These are phyloP conservation scores for Chrysaora quinquecirrha DNA, from an alignment of 30 jellyfish, hydroid and myxozoan species.

Conservation along the genomic window DNA sequence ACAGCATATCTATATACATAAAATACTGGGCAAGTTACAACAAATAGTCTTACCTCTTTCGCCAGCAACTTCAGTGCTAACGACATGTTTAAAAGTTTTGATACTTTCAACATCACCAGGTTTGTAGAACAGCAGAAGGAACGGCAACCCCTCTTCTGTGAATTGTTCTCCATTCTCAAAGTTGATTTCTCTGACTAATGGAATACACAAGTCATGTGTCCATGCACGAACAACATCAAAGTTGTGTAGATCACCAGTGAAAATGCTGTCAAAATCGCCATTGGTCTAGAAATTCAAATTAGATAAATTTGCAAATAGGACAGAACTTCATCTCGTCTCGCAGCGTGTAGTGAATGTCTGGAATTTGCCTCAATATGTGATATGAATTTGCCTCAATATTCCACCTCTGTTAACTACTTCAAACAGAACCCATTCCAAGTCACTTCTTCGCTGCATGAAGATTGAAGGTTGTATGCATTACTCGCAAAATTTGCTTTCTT, in stretches of 20 bases:
- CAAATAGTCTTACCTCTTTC: constrained; percentile 95
- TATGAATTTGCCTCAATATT: too few species aligned
- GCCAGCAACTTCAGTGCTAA: constrained; percentile 71
- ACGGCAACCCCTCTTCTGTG: constrained; percentile 99
- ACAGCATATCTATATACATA: too few species aligned
- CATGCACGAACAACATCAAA: constrained; percentile 76
- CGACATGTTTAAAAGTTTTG: constrained; percentile 74
- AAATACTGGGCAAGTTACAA: too few species aligned
- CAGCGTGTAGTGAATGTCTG: too few species aligned
- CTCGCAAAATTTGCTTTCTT: too few species aligned
- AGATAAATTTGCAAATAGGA: too few species aligned
- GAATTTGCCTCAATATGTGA: too few species aligned
- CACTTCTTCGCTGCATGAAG: too few species aligned
- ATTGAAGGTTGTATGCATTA: too few species aligned
- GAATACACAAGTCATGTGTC: constrained; percentile 95
- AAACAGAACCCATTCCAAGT: too few species aligned
- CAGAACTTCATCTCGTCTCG: too few species aligned
- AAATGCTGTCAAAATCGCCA: constrained; percentile 81
- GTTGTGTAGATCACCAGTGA: constrained; percentile 68
- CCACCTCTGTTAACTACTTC: too few species aligned
- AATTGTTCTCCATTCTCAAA: constrained; percentile 98
- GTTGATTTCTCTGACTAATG: constrained; percentile 94
- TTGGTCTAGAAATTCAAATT: constrained; percentile 62
- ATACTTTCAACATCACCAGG: constrained; percentile 77
- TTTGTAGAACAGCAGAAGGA: constrained; percentile 85